Conservation (phyloP, 2,113 vertebrate species). For the Callopanchax toddi region DNA sequence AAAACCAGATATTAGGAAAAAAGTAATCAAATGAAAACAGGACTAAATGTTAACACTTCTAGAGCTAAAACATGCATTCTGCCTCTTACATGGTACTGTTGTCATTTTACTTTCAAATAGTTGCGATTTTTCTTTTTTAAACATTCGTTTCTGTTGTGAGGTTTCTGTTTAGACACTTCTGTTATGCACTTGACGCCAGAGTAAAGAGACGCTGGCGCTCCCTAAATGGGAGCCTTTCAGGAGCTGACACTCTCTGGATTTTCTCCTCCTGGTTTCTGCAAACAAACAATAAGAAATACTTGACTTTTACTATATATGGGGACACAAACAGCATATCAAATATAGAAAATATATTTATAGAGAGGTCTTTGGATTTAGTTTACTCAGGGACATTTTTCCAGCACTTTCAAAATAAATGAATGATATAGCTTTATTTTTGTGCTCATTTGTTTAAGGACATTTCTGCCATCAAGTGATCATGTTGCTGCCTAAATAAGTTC, state of each 20-base stretch:
- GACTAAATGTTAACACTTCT: not conserved
- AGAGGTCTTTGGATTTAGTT: not conserved
- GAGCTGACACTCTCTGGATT: conserved; percentile 21
- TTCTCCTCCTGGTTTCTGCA: conserved; percentile 48
- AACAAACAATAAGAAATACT: conserved; percentile 14
- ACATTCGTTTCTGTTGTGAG: not conserved
- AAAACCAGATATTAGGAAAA: not conserved
- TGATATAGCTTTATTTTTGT: not conserved
- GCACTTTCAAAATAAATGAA: not conserved
- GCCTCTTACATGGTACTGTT: conserved; percentile 2
- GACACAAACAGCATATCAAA: conserved; percentile 4
- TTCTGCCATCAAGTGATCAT: not conserved
- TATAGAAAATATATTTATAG: conserved; percentile 1
- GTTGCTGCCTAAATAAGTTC: not conserved
- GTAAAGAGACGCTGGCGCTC: conserved; percentile 73
- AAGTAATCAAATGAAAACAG: too few relatives aligned
- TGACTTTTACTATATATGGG: not conserved
- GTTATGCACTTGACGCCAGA: conserved; percentile 45
- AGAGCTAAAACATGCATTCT: conserved; percentile 1
- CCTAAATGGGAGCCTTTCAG: conserved; percentile 73
- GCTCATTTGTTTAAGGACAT: not conserved
- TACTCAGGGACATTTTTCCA: conserved; percentile 42
- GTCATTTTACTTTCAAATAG: not conserved
- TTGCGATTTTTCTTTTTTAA: not conserved
- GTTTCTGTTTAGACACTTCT: not conserved